Base-by-base conservation (phyloP, 2,113 vertebrate species). In the Albula goreensis region DNA sequence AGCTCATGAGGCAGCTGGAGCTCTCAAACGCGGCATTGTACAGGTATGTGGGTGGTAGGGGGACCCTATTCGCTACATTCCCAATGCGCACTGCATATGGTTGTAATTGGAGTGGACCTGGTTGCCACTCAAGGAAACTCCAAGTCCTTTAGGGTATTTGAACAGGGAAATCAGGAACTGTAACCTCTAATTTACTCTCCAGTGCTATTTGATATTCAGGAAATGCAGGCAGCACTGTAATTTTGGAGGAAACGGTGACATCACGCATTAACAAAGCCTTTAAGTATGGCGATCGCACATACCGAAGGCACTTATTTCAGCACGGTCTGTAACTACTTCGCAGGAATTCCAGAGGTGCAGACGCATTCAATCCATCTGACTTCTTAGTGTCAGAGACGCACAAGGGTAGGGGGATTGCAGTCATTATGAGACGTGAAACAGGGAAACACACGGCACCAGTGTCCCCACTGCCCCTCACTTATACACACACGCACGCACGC, bases 201-300 rank as follows among this genome's bases (percentile, higher is more conserved):
- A 84, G 5, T 13, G 19, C 78, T 87, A 89, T 93, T 91, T 89
- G 83, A 90, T 79, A 90, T 78, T 88, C 91, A 92, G 92, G 91
- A 92, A 93, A 92, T 85, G 88, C 91, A 80, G 89, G 80, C 89
- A 91, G 90, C 90, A 88, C 83, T 85, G 81, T 1, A 82, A 66
- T 80, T 87, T 84, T 87, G 89, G 89, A 90, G 92, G 92, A 94
- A 93, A 92, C 89, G 63, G 90, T 93, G 93, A 94, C 92, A 92
- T 90, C 92, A 91, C 53, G 2, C 87, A 79, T 89, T 82, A 89
- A 86, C 85, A 85, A 88, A 91, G 90, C 88, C 17, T n/a, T 83
- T 80, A 82, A 87, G 89, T 84, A 85, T 50, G 52, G 48, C 60
- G 50, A 31, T 70, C 51, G 19, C 25, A 78, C 51, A 31, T 53